Percentiles rank a stretch among this genome's conserved stretches.
Conservation (phyloP, 2,888 invertebrate genomes). For the Lapara coniferarum region DNA sequence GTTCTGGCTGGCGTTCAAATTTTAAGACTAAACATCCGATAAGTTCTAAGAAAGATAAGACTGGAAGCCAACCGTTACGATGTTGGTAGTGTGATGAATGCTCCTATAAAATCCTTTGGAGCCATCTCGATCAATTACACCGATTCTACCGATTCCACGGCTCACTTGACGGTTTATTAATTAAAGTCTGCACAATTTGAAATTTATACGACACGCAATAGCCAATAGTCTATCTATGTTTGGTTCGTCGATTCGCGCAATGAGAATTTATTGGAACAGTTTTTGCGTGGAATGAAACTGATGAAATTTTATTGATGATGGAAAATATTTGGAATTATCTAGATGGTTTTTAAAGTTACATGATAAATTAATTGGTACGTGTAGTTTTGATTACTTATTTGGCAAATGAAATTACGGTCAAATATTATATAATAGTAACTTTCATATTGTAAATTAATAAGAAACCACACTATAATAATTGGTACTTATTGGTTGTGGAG, state of each 20-base stretch:
- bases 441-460: too few species aligned
- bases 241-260: constrained; percentile 21
- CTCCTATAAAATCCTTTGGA: constrained; percentile 35
- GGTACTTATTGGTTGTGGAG: too few species aligned
- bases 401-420: too few species aligned
- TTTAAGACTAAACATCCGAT: too few species aligned
- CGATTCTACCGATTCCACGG: constrained; percentile 37
- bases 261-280: constrained; percentile 20
- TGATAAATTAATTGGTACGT: not conserved
- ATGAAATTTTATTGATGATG: constrained; percentile 13
- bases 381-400: not conserved
- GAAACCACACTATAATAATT: too few species aligned
- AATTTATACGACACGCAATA: constrained; percentile 28
- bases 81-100: constrained; percentile 10
- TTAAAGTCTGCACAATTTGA: constrained; percentile 30
- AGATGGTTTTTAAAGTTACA: not conserved
- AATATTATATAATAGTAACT: too few species aligned
- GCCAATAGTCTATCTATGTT: constrained; percentile 21
- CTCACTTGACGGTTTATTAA: constrained; percentile 40
- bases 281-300: constrained; percentile 10
- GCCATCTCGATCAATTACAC: constrained; percentile 48
- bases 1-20: not conserved
- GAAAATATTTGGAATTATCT: not conserved
- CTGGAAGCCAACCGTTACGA: not conserved
- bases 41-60: not conserved